Evolutionary conservation across 2,113 vertebrate species (phyloP).

Genomic region (Uropsilus gracilis): DNA sequence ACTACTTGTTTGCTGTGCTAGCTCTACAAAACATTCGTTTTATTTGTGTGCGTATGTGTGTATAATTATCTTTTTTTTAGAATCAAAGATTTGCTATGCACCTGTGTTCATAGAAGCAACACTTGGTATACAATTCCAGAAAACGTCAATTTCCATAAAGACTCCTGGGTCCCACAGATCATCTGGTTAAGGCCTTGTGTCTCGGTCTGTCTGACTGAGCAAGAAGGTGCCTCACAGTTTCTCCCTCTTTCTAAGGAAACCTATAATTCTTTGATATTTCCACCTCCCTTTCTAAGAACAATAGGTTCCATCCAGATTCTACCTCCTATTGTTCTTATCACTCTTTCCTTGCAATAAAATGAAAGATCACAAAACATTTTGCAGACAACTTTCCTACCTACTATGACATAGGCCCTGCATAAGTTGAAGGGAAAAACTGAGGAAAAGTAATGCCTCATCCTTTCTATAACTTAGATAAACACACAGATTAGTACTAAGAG

Average conservation of each 20-base stretch:
- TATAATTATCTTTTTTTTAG: background rate
- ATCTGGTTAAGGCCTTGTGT: background rate
- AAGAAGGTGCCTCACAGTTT: background rate
- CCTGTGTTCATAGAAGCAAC: background rate
- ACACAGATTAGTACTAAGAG: background rate
- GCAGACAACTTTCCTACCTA: background rate
- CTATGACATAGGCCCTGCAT: background rate
- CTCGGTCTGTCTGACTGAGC: background rate
- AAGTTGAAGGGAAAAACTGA: background rate
- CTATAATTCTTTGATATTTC: background rate
- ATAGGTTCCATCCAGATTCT: background rate
- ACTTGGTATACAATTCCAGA: background rate
- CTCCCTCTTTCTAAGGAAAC: background rate
- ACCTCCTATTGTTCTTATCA: background rate
- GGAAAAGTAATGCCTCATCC: background rate
- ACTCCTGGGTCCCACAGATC: background rate
- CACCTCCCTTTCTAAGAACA: slow-evolving; percentile 31
- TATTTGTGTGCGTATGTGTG: background rate
- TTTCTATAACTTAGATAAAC: background rate
- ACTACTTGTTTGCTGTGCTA: background rate
- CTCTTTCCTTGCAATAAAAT: background rate
- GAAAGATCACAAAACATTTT: background rate
- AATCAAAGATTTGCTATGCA: background rate
- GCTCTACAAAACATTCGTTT: background rate
- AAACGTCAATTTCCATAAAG: background rate